Evolutionary conservation across 2,888 invertebrate species (phyloP).

Genomic region (Melanophora roralis): DNA sequence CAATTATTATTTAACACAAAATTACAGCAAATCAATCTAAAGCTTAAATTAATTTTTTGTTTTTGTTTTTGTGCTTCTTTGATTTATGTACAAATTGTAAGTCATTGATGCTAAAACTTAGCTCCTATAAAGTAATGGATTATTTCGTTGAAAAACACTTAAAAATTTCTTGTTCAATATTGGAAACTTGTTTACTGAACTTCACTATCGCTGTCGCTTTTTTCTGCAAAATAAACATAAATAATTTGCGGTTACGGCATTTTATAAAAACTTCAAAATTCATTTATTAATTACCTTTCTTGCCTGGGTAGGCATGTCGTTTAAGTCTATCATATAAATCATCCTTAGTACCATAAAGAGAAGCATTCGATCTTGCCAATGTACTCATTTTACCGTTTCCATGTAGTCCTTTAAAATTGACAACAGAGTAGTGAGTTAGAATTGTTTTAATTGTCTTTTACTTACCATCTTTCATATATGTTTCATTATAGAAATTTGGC

Average conservation of each 20-base stretch:
- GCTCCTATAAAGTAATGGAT: constrained; percentile 9
- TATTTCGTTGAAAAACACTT: constrained; percentile 2
- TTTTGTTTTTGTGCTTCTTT: background rate
- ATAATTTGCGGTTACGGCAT: too few relatives aligned
- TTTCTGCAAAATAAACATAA: constrained; percentile 81
- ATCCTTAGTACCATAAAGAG: constrained; percentile 96
- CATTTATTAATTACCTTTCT: constrained; percentile 86
- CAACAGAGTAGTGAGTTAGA: background rate
- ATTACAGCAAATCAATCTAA: constrained; percentile 66
- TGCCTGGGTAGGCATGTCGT: constrained; percentile 94
- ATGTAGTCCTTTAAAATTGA: constrained; percentile 81
- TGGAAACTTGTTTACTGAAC: constrained; percentile 83
- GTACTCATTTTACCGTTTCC: constrained; percentile 94
- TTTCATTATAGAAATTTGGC: constrained; percentile 98
- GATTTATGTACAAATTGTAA: constrained; percentile 30
- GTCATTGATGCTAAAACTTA: background rate
- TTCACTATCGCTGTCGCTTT: constrained; percentile 96
- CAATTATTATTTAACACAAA: constrained; percentile 53
- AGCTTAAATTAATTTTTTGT: constrained; percentile 53
- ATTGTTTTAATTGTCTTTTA: background rate
- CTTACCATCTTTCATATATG: constrained; percentile 92
- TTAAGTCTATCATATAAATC: constrained; percentile 96
- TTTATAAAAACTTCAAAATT: background rate
- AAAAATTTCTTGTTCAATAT: background rate
- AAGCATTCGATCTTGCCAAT: constrained; percentile 93